phyloP scores from a whole-genome alignment of 1,140 invertebrate genomes.

The Argopecten irradians region DNA sequence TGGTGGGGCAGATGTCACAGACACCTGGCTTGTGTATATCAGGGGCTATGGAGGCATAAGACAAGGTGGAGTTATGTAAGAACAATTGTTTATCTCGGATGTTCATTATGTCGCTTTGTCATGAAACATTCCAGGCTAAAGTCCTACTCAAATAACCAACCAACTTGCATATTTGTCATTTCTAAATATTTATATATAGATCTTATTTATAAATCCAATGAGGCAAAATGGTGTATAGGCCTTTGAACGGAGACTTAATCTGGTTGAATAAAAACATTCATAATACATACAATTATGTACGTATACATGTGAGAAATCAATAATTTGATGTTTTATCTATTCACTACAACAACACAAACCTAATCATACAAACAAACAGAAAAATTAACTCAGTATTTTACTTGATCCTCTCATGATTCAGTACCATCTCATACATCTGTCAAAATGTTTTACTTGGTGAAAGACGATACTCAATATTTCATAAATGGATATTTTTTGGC shows the following conservation, averaged over 20 bases:
- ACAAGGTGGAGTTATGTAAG: not conserved
- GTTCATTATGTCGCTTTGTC: not conserved
- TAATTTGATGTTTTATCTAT: too few relatives aligned
- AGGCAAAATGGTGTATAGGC: not conserved
- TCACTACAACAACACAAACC: not conserved
- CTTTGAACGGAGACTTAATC: not conserved
- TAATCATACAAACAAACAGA: not conserved
- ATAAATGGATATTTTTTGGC: slow-evolving; percentile 14
- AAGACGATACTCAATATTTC: not conserved
- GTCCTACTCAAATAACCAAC: not conserved
- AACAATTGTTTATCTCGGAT: not conserved
- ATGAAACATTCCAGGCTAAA: slow-evolving; percentile 1
- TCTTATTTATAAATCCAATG: not conserved
- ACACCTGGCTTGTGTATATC: not conserved
- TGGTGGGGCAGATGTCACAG: not conserved
- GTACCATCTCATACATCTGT: not conserved
- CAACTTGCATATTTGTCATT: not conserved
- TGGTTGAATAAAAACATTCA: not conserved
- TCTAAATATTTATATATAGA: not conserved
- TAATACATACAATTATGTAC: too few relatives aligned
- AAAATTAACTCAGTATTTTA: not conserved
- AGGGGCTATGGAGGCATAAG: not conserved
- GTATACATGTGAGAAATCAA: too few relatives aligned
- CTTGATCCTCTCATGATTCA: not conserved
- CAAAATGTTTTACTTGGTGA: not conserved